phyloP scores from a whole-genome alignment of 2,797 vertebrate genomes.

The Spinus olivaceus region DNA sequence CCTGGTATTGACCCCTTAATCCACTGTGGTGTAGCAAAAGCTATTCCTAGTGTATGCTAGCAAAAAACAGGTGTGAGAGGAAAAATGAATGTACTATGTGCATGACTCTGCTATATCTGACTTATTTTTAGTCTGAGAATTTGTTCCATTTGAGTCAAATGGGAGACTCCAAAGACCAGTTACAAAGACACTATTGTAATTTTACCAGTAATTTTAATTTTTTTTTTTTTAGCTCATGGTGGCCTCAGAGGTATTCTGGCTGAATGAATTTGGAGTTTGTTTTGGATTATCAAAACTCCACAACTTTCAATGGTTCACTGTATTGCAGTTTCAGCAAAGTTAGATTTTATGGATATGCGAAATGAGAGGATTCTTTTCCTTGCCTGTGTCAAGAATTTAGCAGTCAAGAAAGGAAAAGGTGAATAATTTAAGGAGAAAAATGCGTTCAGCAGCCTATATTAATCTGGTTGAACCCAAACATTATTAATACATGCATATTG shows the following conservation, averaged over 20 bases:
- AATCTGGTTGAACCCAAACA: not conserved
- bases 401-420: not conserved
- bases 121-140: not conserved
- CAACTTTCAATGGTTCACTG: not conserved
- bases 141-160: not conserved
- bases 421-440: not conserved
- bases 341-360: not conserved
- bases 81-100: not conserved
- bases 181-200: not conserved
- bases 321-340: not conserved
- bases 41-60: not conserved
- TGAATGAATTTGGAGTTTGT: conserved; percentile 28
- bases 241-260: not conserved
- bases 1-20: not conserved
- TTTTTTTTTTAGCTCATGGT: not conserved
- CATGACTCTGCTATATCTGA: not conserved
- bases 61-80: not conserved
- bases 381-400: not conserved
- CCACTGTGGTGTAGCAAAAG: not conserved
- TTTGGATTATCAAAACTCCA: conserved; percentile 7
- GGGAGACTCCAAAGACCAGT: not conserved
- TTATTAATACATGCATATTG: not conserved
- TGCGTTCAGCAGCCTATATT: not conserved
- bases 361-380: not conserved
- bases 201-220: not conserved